Base-by-base conservation (phyloP, 2,888 invertebrate species). In the Heliconius aoede region DNA sequence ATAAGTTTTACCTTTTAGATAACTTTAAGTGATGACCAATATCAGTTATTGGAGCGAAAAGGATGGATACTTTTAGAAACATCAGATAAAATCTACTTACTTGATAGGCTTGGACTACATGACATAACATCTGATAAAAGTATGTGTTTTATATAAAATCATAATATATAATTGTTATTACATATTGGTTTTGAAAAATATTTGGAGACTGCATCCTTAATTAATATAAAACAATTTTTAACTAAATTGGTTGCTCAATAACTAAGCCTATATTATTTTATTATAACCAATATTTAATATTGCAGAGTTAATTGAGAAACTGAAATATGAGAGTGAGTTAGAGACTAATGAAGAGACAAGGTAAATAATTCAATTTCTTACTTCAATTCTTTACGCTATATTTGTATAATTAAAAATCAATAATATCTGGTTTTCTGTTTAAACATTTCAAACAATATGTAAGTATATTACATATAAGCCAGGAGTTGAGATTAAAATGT, bases 11-110 rank as follows among this genome's bases (percentile, higher is more conserved):
- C 7, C 8, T 69, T 84, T 83, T 80, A 90, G 94, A 91, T 94
- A 81, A 93, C 91, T 40, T 82, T 94, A 77, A 90, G 85, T 80
- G 91, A 94, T 84, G 90, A 90, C 61, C 93, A 93, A 76, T 94
- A 91, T 82, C 87, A 88, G 77, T 84, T 86, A 79, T 82, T 94
- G 58, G 89, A 94, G 82, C 85, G 89, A 78, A 94, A 91, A 82
- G 94, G 94, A n/a, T 93, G 92, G 93, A 86, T 94, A 72, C 81
- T 93, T 74, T 82, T 94, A 30, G 91, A 93, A 81, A 85, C 86
- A 15, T 88, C 86, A 82, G 89, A 91, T 46, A 93, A 90, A 86
- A 85, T 89, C 79, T 93, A 86, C 85, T 83, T 93, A 7, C 86
- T 94, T 55, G 90, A 94, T 78, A 86, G 89, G 61, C 82, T 88